These are phyloP conservation scores for Gadopsis marmoratus DNA, from an alignment of 2,797 vertebrate genomes.

Conservation along the genomic window DNA sequence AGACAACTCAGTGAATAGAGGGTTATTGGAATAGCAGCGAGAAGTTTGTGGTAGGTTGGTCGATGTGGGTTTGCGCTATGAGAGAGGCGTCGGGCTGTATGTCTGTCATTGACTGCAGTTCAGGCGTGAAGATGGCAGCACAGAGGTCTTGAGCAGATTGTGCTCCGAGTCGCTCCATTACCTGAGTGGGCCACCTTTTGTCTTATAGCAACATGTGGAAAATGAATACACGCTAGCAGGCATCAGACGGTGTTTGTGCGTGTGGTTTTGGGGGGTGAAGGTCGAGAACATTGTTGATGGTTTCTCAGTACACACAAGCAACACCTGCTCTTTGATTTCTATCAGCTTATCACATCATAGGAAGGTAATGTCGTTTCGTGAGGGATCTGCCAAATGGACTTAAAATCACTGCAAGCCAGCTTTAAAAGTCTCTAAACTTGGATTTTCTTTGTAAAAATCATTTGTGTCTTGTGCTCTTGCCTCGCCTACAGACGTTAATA, in stretches of 20 bases:
- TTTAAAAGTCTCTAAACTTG: conserved; percentile 3
- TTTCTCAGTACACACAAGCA: conserved; percentile 33
- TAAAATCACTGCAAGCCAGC: neutral
- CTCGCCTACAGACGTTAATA: conserved; percentile 27
- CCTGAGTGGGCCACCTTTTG: conserved; percentile 69
- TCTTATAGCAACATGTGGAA: conserved; percentile 67
- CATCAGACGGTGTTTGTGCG: conserved; percentile 38
- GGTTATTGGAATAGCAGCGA: conserved; percentile 59
- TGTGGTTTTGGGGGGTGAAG: conserved; percentile 1
- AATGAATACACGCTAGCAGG: conserved; percentile 67
- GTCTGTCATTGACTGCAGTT: conserved; percentile 75
- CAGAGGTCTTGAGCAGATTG: conserved; percentile 69
- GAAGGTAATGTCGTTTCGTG: neutral
- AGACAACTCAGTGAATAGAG: conserved; percentile 58
- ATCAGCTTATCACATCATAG: conserved; percentile 43
- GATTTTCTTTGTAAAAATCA: neutral
- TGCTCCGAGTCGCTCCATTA: conserved; percentile 64
- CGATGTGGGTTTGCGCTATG: conserved; percentile 34
- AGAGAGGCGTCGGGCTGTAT: conserved; percentile 44
- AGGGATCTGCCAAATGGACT: neutral
- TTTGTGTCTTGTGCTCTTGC: no score
- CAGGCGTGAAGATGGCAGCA: conserved; percentile 68
- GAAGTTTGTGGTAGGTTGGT: conserved; percentile 40
- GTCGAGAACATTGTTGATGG: conserved; percentile 24
- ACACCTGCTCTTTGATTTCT: conserved; percentile 72